These are phyloP conservation scores for Oryctes rhinoceros DNA, from an alignment of 1,140 invertebrate species.

Conservation along the genomic window DNA sequence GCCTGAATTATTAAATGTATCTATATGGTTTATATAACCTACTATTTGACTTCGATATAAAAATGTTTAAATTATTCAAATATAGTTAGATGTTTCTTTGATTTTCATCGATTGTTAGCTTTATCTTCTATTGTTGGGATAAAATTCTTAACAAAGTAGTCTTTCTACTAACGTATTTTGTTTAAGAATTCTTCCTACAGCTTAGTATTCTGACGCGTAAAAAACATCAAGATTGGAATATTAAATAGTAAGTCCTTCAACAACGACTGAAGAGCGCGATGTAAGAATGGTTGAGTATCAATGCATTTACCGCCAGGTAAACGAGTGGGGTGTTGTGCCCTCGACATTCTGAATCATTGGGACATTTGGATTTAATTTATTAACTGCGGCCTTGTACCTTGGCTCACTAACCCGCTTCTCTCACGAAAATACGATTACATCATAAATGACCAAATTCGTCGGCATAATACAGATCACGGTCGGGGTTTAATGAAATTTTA, in stretches of 20 bases:
- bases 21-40: background rate
- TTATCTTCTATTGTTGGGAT: background rate
- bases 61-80: background rate
- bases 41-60: background rate
- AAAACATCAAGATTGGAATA: background rate
- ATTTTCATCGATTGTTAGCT: background rate
- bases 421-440: conserved; percentile 11
- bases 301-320: background rate
- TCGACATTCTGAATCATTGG: background rate
- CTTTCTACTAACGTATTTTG: background rate
- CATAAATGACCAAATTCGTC: background rate
- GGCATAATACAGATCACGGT: background rate
- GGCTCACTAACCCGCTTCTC: conserved; percentile 37
- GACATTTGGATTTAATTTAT: conserved; percentile 30
- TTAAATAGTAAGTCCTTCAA: background rate
- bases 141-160: background rate
- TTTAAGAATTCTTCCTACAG: background rate
- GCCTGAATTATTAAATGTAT: too few relatives aligned
- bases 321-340: conserved; percentile 9
- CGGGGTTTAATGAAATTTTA: background rate
- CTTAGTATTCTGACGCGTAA: background rate
- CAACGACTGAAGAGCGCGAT: background rate
- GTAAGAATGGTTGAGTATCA: background rate
- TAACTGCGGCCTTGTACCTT: conserved; percentile 35
- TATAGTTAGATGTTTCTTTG: too few relatives aligned